A percentile compares a stretch with the other conserved stretches of the same genome.
Conservation (phyloP, 2,888 invertebrate genomes). For the Diaphora mendica region DNA sequence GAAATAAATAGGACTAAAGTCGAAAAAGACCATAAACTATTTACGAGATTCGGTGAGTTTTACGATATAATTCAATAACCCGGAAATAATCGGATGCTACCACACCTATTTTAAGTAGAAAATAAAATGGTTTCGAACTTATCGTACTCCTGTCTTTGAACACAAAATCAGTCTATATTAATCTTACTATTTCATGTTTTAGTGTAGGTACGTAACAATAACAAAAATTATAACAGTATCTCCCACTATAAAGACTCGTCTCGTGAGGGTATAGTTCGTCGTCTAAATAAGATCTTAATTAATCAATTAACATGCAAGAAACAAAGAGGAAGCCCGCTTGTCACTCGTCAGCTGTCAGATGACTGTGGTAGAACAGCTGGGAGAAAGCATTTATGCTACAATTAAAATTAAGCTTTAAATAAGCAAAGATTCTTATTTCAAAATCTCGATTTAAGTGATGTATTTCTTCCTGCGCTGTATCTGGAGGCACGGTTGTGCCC, state of each 20-base stretch:
- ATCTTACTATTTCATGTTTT: background rate
- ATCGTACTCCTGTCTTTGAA: background rate
- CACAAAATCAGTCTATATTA: background rate
- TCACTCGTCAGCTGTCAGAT: conserved; percentile 7
- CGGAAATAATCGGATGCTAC: background rate
- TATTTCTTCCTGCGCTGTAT: too few relatives aligned
- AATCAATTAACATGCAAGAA: conserved; percentile 13
- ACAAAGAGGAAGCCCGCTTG: conserved; percentile 4
- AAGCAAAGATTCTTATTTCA: background rate
- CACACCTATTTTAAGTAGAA: background rate
- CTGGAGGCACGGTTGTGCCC: too few relatives aligned
- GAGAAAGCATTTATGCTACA: conserved; percentile 1
- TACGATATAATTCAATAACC: background rate
- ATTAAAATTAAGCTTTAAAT: background rate
- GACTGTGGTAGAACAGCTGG: conserved; percentile 6
- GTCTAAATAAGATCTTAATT: conserved; percentile 19
- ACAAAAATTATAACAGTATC: background rate
- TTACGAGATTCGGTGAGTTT: background rate
- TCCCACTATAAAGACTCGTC: background rate
- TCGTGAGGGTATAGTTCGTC: background rate
- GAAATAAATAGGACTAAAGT: background rate
- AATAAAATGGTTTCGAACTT: background rate
- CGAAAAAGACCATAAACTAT: background rate
- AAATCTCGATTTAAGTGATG: background rate
- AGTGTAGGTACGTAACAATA: background rate